Evolutionary conservation across 2,888 invertebrate genomes (phyloP).

Genomic region (Rhogogaster chlorosoma): DNA sequence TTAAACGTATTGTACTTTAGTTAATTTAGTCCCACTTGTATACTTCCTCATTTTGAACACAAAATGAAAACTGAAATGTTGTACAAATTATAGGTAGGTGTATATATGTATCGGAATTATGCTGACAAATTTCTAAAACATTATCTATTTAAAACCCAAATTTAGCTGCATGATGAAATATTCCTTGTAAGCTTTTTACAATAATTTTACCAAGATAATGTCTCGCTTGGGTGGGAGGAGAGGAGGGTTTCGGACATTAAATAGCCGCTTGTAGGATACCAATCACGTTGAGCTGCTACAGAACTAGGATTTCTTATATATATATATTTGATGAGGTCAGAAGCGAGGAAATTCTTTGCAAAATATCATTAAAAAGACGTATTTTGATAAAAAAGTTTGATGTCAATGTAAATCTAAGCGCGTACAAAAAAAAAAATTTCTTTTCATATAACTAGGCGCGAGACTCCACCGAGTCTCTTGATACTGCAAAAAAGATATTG

Average conservation of each 20-base stretch:
- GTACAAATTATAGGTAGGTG: neutral
- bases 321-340: no score
- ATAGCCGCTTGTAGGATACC: neutral
- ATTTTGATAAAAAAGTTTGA: neutral
- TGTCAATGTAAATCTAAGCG: neutral
- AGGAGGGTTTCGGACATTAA: neutral
- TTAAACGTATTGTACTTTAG: neutral
- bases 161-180: conserved; percentile 14
- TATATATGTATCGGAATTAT: neutral
- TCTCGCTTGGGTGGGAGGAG: neutral
- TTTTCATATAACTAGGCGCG: no score
- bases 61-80: neutral
- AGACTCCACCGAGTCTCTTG: no score
- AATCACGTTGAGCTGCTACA: no score
- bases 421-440: no score
- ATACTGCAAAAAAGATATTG: no score
- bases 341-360: neutral
- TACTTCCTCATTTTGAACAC: neutral
- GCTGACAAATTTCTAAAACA: neutral
- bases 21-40: neutral
- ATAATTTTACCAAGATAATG: neutral
- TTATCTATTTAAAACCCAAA: neutral
- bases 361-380: neutral
- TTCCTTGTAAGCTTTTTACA: conserved; percentile 4
- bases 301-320: no score